phyloP scores from a whole-genome alignment of 2,113 vertebrate genomes.

The Dasyornis broadbenti region DNA sequence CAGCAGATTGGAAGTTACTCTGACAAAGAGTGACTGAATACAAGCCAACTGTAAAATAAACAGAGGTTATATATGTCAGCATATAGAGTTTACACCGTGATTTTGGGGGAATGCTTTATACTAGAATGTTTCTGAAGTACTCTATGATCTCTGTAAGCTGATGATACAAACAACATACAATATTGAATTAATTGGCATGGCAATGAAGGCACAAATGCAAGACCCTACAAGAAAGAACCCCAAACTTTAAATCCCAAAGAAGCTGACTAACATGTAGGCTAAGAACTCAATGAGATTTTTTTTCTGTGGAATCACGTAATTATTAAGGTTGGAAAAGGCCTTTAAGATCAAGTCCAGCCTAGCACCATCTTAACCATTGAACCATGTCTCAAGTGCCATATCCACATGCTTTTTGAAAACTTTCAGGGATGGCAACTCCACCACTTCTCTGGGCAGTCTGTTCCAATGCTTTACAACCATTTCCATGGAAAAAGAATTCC shows the following conservation, averaged over 20 bases:
- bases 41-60: neutral
- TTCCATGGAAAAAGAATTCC: neutral
- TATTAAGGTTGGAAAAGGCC: neutral
- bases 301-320: neutral
- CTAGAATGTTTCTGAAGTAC: neutral
- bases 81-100: neutral
- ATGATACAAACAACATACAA: neutral
- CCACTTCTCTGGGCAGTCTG: neutral
- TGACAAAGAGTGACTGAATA: neutral
- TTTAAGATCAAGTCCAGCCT: neutral
- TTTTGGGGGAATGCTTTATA: neutral
- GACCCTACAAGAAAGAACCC: rapidly evolving
- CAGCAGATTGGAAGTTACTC: neutral
- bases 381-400: neutral
- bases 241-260: neutral
- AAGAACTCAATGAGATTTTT: neutral
- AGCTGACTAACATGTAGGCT: neutral
- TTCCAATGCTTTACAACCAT: neutral
- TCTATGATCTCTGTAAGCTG: neutral
- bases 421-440: neutral
- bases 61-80: neutral
- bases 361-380: neutral
- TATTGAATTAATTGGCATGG: neutral
- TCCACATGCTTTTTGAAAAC: neutral
- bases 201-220: neutral